A percentile compares a stretch with the other conserved stretches of the same genome.
Conservation (phyloP, 1,140 invertebrate species). For the Drosophila rhopaloa region DNA sequence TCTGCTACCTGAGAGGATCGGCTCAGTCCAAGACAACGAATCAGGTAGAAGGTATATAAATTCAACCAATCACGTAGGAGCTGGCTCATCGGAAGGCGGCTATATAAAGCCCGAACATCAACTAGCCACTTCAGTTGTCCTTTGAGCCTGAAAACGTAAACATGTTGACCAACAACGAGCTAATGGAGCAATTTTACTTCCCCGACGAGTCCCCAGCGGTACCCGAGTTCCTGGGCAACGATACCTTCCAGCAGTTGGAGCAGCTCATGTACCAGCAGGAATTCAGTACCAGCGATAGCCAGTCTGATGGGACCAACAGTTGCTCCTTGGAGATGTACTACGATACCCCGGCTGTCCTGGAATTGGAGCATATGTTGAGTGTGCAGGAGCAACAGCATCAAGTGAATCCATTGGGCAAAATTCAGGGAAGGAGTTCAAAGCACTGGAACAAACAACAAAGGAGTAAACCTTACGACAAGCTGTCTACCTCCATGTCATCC, state of each 20-base stretch:
- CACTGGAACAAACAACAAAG: slow-evolving; percentile 52
- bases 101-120: slow-evolving; percentile 52
- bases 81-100: neutral
- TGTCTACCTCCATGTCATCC: slow-evolving; percentile 7
- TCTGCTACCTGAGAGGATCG: slow-evolving; percentile 19
- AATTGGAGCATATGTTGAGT: slow-evolving; percentile 64
- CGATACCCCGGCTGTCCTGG: slow-evolving; percentile 55
- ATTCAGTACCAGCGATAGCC: slow-evolving; percentile 50
- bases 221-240: slow-evolving; percentile 26
- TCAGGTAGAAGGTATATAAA: slow-evolving; percentile 55
- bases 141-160: slow-evolving; percentile 37
- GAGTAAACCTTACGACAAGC: slow-evolving; percentile 55
- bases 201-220: slow-evolving; percentile 24
- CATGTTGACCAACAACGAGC: slow-evolving; percentile 75
- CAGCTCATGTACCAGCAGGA: slow-evolving; percentile 59
- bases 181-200: slow-evolving; percentile 66
- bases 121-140: slow-evolving; percentile 63
- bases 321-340: slow-evolving; percentile 47
- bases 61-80: slow-evolving; percentile 52
- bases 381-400: slow-evolving; percentile 36
- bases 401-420: slow-evolving; percentile 18
- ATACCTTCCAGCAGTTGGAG: slow-evolving; percentile 61
- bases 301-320: slow-evolving; percentile 59
- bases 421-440: slow-evolving; percentile 44
- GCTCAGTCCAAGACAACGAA: slow-evolving; percentile 46